A percentile compares a stretch with the other conserved stretches of the same genome.
These are phyloP conservation scores for Microvelia longipes DNA, from an alignment of 1,140 invertebrate genomes.

Conservation along the genomic window DNA sequence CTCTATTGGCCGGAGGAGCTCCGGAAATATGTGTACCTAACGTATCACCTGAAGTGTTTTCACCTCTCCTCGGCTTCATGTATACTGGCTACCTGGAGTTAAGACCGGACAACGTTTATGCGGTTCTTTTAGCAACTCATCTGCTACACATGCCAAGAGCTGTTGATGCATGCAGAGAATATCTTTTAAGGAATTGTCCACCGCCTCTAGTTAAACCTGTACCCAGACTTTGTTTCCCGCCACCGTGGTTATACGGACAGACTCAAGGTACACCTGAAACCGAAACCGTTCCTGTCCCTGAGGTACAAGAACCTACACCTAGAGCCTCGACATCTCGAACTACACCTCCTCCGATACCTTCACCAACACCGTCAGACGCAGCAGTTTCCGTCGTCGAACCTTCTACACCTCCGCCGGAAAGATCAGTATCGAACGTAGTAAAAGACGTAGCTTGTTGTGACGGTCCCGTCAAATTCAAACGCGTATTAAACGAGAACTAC, in stretches of 20 bases:
- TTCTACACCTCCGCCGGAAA: constrained; percentile 2
- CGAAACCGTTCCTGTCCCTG: constrained; percentile 10
- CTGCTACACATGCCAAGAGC: constrained; percentile 58
- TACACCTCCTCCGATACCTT: constrained; percentile 9
- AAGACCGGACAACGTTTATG: constrained; percentile 53
- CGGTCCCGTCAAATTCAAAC: constrained; percentile 65
- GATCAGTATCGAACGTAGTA: constrained; percentile 35
- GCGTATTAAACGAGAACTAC: constrained; percentile 60
- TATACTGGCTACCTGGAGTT: constrained; percentile 57
- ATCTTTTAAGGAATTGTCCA: constrained; percentile 27
- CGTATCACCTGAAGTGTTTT: constrained; percentile 49
- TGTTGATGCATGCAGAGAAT: constrained; percentile 45
- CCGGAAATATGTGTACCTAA: constrained; percentile 36
- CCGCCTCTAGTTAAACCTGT: constrained; percentile 32
- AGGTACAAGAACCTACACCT: constrained; percentile 9
- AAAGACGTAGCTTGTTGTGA: constrained; percentile 74
- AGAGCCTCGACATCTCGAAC: constrained; percentile 15
- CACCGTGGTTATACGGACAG: constrained; percentile 18
- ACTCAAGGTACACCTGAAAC: constrained; percentile 11
- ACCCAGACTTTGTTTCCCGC: constrained; percentile 29
- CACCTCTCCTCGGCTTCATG: constrained; percentile 55
- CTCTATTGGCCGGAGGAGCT: constrained; percentile 32
- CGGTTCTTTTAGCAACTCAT: constrained; percentile 53
- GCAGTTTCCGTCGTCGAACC: constrained; percentile 13
- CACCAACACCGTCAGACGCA: constrained; percentile 10